A percentile compares a stretch with the other conserved stretches of the same genome.
phyloP scores from a whole-genome alignment of 2,113 vertebrate species.

The Toxostoma redivivum region DNA sequence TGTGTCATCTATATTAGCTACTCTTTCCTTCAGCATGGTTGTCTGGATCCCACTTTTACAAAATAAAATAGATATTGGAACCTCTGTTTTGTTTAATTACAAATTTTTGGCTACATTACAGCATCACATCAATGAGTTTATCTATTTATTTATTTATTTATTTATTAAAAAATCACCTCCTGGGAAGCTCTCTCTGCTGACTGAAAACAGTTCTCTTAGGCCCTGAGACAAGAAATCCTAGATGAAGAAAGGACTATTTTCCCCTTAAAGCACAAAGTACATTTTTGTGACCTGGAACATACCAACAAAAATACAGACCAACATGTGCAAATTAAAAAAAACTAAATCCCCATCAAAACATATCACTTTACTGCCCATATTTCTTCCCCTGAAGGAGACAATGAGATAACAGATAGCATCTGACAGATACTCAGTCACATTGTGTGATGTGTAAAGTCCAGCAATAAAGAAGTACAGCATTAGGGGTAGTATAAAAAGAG shows the following conservation, averaged over 20 bases:
- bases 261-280: neutral
- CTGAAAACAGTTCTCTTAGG: neutral
- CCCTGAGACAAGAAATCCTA: neutral
- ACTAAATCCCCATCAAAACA: neutral
- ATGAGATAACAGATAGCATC: neutral
- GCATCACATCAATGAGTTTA: rapidly evolving
- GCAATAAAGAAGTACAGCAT: neutral
- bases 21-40: neutral
- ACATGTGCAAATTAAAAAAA: neutral
- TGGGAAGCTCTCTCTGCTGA: neutral
- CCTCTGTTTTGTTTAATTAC: neutral
- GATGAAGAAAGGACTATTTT: neutral
- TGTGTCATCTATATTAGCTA: neutral
- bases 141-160: neutral
- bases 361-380: neutral
- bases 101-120: neutral
- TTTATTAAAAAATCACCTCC: neutral
- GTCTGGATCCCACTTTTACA: neutral
- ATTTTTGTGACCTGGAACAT: neutral
- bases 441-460: neutral
- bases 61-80: neutral
- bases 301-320: neutral
- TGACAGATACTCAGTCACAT: neutral
- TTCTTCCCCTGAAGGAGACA: neutral
- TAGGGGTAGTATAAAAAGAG: neutral